Evolutionary conservation across 2,113 vertebrate genomes (phyloP).

Genomic region (Bagarius yarrelli): DNA sequence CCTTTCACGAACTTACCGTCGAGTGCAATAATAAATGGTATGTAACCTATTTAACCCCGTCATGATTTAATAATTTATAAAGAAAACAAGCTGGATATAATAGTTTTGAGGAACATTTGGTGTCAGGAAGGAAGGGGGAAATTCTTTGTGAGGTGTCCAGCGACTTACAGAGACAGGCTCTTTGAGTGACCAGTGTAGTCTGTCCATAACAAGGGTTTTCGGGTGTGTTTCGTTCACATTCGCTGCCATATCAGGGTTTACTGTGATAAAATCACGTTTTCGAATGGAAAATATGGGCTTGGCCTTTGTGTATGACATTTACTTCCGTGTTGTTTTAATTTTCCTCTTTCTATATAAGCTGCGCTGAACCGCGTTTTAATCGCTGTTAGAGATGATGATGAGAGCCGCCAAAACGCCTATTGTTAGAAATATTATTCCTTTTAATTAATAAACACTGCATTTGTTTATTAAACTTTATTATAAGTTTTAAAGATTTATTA

Average conservation of each 20-base stretch:
- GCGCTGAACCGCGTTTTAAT: background rate
- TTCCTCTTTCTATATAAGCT: background rate
- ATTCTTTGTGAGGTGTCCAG: background rate
- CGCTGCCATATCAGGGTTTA: too few relatives aligned
- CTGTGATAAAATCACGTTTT: background rate
- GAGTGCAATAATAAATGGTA: constrained; percentile 86
- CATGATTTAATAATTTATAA: too few relatives aligned
- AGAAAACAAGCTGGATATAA: background rate
- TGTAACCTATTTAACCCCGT: constrained; percentile 40
- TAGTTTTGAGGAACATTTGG: background rate
- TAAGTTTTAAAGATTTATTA: too few relatives aligned
- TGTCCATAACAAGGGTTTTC: background rate
- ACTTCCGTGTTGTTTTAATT: constrained; percentile 35
- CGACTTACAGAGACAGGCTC: background rate
- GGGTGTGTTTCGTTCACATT: background rate
- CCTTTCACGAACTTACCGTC: constrained; percentile 79
- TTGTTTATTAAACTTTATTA: background rate
- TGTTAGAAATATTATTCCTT: too few relatives aligned
- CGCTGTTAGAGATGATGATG: background rate
- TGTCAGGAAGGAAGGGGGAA: too few relatives aligned
- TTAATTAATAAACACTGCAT: background rate
- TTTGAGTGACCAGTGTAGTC: background rate
- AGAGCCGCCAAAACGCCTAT: background rate
- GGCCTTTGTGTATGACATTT: background rate
- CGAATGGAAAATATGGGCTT: background rate